Percentiles rank a stretch among this genome's conserved stretches.
Conservation (phyloP, 37 sponge, comb jelly and placozoan species). For the Geodia barretti region DNA sequence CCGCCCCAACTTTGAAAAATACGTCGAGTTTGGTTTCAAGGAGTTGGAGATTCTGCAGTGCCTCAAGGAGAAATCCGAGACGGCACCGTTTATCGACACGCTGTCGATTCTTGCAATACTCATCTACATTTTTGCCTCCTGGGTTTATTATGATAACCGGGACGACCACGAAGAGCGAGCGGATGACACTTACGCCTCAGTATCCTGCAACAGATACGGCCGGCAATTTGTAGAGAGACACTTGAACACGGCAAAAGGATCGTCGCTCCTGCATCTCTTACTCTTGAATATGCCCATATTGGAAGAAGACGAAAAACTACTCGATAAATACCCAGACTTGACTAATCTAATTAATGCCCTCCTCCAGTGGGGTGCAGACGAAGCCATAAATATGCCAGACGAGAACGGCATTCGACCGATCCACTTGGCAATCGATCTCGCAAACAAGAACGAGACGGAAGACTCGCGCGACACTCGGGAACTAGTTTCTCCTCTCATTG, state of each 20-base stretch:
- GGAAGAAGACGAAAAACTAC: slow-evolving; percentile 26
- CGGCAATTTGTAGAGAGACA: slow-evolving; percentile 41
- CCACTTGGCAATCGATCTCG: slow-evolving; percentile 42
- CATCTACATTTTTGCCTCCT: slow-evolving; percentile 57
- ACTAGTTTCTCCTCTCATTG: slow-evolving; percentile 42
- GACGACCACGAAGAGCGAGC: slow-evolving; percentile 1
- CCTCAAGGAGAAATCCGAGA: slow-evolving; percentile 51
- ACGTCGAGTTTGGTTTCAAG: slow-evolving; percentile 59
- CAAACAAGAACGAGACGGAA: slow-evolving; percentile 4
- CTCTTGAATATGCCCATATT: slow-evolving; percentile 37
- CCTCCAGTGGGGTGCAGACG: slow-evolving; percentile 70
- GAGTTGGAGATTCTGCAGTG: slow-evolving; percentile 59
- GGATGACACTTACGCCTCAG: slow-evolving; percentile 9
- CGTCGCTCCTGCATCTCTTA: slow-evolving; percentile 72
- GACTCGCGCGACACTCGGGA: slow-evolving; percentile 14
- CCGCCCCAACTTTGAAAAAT: slow-evolving; percentile 50
- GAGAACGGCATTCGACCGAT: slow-evolving; percentile 51
- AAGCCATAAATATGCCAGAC: slow-evolving; percentile 49
- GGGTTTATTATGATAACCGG: slow-evolving; percentile 46
- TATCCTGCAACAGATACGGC: slow-evolving; percentile 43
- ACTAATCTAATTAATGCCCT: slow-evolving; percentile 42
- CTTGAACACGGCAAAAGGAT: slow-evolving; percentile 21
- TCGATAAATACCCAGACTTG: slow-evolving; percentile 33
- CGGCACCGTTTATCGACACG: slow-evolving; percentile 50
- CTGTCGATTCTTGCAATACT: slow-evolving; percentile 43